Base-by-base conservation (phyloP, 2,113 vertebrate genomes). In the Microtus montanus region DNA sequence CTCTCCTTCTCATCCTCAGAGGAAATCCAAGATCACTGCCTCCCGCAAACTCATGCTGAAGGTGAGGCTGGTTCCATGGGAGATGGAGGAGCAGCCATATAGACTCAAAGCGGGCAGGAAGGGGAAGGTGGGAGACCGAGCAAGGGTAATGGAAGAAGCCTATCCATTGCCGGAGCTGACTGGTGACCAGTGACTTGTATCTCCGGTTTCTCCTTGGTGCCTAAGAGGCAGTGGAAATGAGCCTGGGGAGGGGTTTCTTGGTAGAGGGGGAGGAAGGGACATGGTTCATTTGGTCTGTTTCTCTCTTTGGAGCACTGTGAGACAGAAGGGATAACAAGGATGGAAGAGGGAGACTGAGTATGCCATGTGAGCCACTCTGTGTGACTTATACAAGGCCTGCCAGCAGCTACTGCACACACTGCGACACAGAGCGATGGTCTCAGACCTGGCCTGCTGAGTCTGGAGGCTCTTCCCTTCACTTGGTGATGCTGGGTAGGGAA, bases 11-110 rank as follows among this genome's bases (percentile, higher is more conserved):
- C 5, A 0, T n/a, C 66, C 47, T 22, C 94, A 96, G 97, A 97
- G 97, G 68, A 97, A 99, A 98, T 98, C 99, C 97, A 99, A 99
- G 98, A 99, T 99, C 97, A 99, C 99, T 35, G 99, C 99, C 66
- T 99, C 99, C 22, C 99, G 99, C 95, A 99, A 99, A 94, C 99
- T 99, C 92, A 66, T 99, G 98, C 98, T 99, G 80, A 98, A 97
- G 97, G 97, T 98, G 66, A 96, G 92, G 1, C 38, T 22, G 22
- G 6, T 24, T 30, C 1, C 1, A 7, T 5, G 47, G 47, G 75
- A 75, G 86, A 15, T 5, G 17, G 68, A 41, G 44, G 33, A 71
- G 24, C 5, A 30, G 41, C 3, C 10, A 33, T 35, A 41, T 14
- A 38, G 78, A 44, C 28, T 68, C 20, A 33, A 58, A 3, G 44